Percentiles rank a stretch among this genome's conserved stretches.
phyloP scores from a whole-genome alignment of 2,797 vertebrate species.

The Chrosomus eos region DNA sequence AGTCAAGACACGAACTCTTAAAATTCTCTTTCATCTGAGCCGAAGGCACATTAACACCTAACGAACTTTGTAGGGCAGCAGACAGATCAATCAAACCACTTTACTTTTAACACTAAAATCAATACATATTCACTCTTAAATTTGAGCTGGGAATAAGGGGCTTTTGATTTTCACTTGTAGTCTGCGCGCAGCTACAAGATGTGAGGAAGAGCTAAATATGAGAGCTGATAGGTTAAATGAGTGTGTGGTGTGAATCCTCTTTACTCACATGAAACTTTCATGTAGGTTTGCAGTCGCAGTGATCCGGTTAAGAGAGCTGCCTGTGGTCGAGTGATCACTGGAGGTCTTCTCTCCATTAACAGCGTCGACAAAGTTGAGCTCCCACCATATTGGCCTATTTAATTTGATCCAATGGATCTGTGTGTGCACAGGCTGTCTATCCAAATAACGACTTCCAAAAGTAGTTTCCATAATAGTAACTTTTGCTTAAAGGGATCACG shows the following conservation, averaged over 20 bases:
- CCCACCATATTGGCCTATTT: conserved; percentile 34
- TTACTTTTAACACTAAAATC: conserved; percentile 71
- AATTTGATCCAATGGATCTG: conserved; percentile 45
- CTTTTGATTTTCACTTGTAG: conserved; percentile 63
- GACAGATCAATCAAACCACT: conserved; percentile 66
- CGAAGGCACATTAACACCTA: conserved; percentile 57
- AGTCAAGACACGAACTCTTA: not conserved
- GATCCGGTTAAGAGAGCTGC: not conserved
- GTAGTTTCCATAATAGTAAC: not conserved
- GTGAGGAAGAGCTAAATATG: conserved; percentile 61
- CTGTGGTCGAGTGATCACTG: not conserved
- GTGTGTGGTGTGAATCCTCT: too few relatives aligned
- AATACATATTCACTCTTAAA: conserved; percentile 69
- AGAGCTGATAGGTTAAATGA: not conserved
- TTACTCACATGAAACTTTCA: conserved; percentile 42
- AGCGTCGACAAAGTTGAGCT: conserved; percentile 30
- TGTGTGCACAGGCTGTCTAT: conserved; percentile 41
- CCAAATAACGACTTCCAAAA: conserved; percentile 33
- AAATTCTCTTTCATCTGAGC: conserved; percentile 18
- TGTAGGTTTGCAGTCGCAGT: not conserved
- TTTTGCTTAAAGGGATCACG: not conserved
- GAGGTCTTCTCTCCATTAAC: not conserved
- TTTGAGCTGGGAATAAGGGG: conserved; percentile 68
- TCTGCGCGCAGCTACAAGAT: conserved; percentile 61
- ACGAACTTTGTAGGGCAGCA: conserved; percentile 59